Evolutionary conservation across 2,113 vertebrate species (phyloP), one percentile per base, ranked within the genome.

Genomic region (Aspiorhynchus laticeps): DNA sequence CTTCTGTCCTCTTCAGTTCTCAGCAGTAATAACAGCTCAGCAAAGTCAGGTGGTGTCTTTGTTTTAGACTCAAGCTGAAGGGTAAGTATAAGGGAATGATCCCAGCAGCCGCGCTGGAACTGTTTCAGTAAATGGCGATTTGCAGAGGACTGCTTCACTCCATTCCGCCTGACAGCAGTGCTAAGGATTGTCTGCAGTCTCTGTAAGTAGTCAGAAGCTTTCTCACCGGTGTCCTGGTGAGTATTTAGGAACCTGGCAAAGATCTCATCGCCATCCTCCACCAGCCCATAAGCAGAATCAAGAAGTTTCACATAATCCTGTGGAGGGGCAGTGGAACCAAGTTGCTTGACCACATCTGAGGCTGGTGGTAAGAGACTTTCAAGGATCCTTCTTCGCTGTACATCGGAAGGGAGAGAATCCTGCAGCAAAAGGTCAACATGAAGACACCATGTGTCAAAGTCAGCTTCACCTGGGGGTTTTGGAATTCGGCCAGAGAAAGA

Each of bases 241-340:
- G 56, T 61, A 14, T 46, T 46, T 46, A 46, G 11, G 24, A n/a
- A 61, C 59, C 59, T 7, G n/a, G 28, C 69, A 78, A 87, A 89
- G 12, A 89, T 87, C 17, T 89, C 83, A 8, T 85, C 71, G 10
- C 83, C 82, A 43, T 87, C 88, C 14, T 89, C 77, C 1, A 83
- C 79, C 1, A 89, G 19, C 2, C 84, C 86, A 79, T 85, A 87
- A n/a, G 74, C 84, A 36, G 84, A 89, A 2, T 86, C 86, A 3
- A 86, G 12, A 11, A 86, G 51, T 46, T 65, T 89, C 1, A 84
- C 12, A 41, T 88, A 86, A 9, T 80, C 80, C 21, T 21, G 17
- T 4, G 86, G 88, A 26, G n/a, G 26, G 2, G 79, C 61, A 41
- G 56, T 17, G 0, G 84, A 38, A 41, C 80, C 86, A 38, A 88